phyloP scores from a whole-genome alignment of 2,888 invertebrate genomes.

The Mythimna ferrago region DNA sequence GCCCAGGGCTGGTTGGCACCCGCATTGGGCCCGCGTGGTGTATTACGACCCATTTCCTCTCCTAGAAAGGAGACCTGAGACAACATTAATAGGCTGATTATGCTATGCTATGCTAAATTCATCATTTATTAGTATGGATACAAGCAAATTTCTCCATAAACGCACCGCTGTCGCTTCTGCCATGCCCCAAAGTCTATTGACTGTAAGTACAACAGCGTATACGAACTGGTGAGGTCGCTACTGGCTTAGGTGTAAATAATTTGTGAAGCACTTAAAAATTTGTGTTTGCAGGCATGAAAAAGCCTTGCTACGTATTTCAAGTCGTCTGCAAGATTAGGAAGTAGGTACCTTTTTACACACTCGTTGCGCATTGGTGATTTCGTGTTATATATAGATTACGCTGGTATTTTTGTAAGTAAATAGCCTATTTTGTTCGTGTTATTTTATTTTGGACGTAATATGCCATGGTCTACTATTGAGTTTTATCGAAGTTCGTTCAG shows the following conservation, averaged over 20 bases:
- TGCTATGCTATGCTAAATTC: no score
- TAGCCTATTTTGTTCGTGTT: background rate
- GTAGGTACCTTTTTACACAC: conserved; percentile 18
- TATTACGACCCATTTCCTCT: no score
- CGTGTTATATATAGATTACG: background rate
- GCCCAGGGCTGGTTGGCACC: no score
- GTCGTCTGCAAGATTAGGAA: conserved; percentile 58
- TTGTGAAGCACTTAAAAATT: conserved; percentile 69
- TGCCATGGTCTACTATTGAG: background rate
- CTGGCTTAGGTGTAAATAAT: conserved; percentile 69
- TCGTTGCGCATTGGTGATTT: conserved; percentile 5
- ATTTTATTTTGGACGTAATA: background rate
- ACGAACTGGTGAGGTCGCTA: conserved; percentile 62
- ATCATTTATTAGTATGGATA: no score
- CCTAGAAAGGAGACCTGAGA: no score
- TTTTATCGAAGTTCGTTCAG: no score
- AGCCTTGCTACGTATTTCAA: conserved; percentile 55
- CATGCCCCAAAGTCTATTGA: conserved; percentile 25
- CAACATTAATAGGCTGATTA: no score
- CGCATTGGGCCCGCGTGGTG: no score
- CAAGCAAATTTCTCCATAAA: background rate
- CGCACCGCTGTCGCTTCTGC: conserved; percentile 18
- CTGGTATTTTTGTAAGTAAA: background rate
- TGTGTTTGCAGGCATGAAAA: conserved; percentile 60
- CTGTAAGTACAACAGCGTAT: conserved; percentile 49